These are phyloP conservation scores for Linnaemya vulpina DNA, from an alignment of 2,888 invertebrate species.

Conservation along the genomic window DNA sequence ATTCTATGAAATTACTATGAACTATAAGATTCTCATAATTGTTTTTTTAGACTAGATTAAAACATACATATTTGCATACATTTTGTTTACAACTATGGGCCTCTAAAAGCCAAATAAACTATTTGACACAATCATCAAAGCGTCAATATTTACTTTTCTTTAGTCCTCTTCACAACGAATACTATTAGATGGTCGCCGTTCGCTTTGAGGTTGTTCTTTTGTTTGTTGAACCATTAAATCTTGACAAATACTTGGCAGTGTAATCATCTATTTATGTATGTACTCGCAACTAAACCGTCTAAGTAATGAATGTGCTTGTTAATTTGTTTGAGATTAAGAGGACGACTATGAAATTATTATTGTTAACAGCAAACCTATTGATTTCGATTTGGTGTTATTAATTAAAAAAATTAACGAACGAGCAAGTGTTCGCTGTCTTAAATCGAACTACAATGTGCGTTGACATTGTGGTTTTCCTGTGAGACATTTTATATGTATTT, in stretches of 20 bases:
- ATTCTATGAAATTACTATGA: not conserved
- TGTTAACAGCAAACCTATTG: conserved; percentile 23
- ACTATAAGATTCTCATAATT: not conserved
- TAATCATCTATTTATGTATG: not conserved
- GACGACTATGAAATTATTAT: conserved; percentile 3
- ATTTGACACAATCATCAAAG: conserved; percentile 33
- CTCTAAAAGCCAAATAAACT: conserved; percentile 11
- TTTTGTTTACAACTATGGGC: not conserved
- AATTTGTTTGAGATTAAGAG: conserved; percentile 35
- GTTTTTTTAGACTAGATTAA: not conserved
- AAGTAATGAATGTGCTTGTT: conserved; percentile 18
- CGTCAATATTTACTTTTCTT: conserved; percentile 52
- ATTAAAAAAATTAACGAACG: conserved; percentile 8
- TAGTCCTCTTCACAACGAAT: not conserved
- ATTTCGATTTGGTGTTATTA: conserved; percentile 27
- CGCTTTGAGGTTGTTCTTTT: conserved; percentile 25
- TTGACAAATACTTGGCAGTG: conserved; percentile 3
- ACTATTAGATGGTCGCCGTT: not conserved
- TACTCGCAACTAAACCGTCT: not conserved
- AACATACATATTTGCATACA: not conserved
- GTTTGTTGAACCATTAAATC: conserved; percentile 56
- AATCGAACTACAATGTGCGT: not conserved
- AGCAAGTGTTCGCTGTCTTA: not conserved
- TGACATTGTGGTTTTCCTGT: conserved; percentile 55
- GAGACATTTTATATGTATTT: not conserved